A percentile compares a stretch with the other conserved stretches of the same genome.
Conservation (phyloP, 2,888 invertebrate species). For the Dicranocentrus wangi region DNA sequence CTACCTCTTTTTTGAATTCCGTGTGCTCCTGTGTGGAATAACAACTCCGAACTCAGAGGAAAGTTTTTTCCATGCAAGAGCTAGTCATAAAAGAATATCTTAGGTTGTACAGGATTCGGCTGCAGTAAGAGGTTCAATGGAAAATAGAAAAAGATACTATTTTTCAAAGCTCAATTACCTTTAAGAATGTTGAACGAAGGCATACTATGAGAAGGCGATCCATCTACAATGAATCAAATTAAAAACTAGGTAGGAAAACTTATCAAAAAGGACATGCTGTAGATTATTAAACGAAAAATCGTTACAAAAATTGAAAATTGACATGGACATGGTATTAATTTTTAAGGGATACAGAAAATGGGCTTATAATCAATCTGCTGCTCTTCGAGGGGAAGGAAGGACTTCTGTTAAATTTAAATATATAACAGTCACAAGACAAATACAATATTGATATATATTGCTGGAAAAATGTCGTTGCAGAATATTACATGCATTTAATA, state of each 20-base stretch:
- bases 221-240: constrained; percentile 77
- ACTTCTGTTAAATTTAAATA: too few relatives aligned
- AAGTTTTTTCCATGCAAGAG: constrained; percentile 41
- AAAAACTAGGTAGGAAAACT: constrained; percentile 64
- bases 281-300: too few relatives aligned
- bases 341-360: too few relatives aligned
- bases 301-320: too few relatives aligned
- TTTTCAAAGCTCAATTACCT: constrained; percentile 79
- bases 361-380: too few relatives aligned
- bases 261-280: constrained; percentile 25
- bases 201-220: constrained; percentile 86
- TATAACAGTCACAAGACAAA: too few relatives aligned
- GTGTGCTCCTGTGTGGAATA: constrained; percentile 42
- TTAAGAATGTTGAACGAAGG: constrained; percentile 90
- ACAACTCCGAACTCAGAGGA: constrained; percentile 37
- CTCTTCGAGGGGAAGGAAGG: too few relatives aligned
- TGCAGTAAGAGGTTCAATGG: background rate
- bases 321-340: too few relatives aligned
- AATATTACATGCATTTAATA: too few relatives aligned
- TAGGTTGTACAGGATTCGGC: background rate
- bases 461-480: too few relatives aligned
- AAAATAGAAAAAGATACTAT: background rate
- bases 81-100: constrained; percentile 29
- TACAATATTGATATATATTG: too few relatives aligned
- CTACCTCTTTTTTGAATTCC: constrained; percentile 19